A percentile compares a stretch with the other conserved stretches of the same genome.
Conservation (phyloP, 2,113 vertebrate genomes). For the Limnothrissa miodon region DNA sequence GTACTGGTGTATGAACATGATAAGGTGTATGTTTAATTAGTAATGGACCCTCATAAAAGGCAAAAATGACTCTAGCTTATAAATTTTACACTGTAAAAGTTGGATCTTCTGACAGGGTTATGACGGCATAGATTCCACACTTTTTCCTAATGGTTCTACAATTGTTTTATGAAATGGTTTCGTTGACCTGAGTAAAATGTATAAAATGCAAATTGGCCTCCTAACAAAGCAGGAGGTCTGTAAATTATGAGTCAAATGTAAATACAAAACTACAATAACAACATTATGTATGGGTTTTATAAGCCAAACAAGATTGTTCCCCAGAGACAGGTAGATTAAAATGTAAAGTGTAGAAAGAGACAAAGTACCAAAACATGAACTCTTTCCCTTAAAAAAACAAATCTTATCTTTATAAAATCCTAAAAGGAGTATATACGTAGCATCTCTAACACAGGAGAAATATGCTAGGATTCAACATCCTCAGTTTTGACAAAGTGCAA, state of each 20-base stretch:
- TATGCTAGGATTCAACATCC: background rate
- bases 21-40: constrained; percentile 11
- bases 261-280: too few species aligned
- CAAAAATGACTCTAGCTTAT: background rate
- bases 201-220: background rate
- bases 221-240: background rate
- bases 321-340: too few species aligned
- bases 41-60: background rate
- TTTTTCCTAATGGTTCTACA: background rate
- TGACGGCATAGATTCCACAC: background rate
- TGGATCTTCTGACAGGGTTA: background rate
- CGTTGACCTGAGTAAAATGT: background rate
- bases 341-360: too few species aligned
- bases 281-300: too few species aligned
- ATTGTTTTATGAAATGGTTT: background rate
- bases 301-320: too few species aligned
- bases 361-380: background rate
- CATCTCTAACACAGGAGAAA: background rate
- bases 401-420: background rate
- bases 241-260: too few species aligned
- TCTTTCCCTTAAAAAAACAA: too few species aligned
- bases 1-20: background rate
- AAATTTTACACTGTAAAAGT: background rate
- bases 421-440: background rate
- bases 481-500: background rate